phyloP scores from a whole-genome alignment of 2,113 vertebrate genomes.

The Fregetta grallaria region DNA sequence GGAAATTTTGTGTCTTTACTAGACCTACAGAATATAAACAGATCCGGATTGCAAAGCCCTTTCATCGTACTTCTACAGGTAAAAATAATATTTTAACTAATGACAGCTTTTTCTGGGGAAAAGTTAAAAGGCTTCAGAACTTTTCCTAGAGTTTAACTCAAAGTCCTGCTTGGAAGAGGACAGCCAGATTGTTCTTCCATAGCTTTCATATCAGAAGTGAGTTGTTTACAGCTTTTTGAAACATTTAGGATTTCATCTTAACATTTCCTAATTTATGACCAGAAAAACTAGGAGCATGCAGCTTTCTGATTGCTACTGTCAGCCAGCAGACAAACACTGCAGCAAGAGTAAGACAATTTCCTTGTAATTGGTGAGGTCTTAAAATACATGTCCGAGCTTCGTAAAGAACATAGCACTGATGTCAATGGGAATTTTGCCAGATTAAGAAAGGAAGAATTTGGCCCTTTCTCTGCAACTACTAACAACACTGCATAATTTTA shows the following conservation, averaged over 20 bases:
- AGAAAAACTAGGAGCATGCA: background rate
- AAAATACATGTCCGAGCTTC: background rate
- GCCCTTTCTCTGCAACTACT: background rate
- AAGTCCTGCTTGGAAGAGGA: background rate
- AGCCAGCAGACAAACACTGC: background rate
- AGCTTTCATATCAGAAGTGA: background rate
- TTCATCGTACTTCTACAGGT: background rate
- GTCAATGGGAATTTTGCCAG: constrained; percentile 1
- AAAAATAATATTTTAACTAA: constrained; percentile 6
- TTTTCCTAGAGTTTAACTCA: background rate
- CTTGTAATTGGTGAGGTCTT: background rate
- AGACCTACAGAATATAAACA: background rate
- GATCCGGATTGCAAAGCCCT: background rate
- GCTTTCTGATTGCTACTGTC: background rate
- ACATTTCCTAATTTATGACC: background rate
- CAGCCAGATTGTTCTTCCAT: background rate
- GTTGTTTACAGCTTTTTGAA: background rate
- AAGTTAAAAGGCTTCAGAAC: background rate
- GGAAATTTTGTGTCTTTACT: background rate
- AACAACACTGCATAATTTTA: background rate
- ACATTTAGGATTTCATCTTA: background rate
- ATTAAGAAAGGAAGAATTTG: background rate
- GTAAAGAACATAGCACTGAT: background rate
- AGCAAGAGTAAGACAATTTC: background rate
- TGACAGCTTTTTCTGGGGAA: background rate